phyloP scores from a whole-genome alignment of 2,113 vertebrate species.

The Vicugna pacos region DNA sequence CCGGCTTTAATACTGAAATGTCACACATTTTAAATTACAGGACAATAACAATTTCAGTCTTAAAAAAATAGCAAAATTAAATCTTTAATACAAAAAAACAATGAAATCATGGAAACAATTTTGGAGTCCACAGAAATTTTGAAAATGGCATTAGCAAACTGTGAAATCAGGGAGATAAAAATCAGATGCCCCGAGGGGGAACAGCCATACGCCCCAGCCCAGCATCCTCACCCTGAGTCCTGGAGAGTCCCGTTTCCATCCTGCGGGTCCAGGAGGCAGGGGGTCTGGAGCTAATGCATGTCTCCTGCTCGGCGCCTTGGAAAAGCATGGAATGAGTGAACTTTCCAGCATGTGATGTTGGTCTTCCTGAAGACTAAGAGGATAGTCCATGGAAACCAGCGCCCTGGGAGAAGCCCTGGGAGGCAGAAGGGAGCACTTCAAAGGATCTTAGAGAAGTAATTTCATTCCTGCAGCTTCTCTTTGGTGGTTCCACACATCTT shows the following conservation, averaged over 20 bases:
- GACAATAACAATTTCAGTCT: not conserved
- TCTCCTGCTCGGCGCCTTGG: not conserved
- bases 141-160: slow-evolving; percentile 74
- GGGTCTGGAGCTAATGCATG: not conserved
- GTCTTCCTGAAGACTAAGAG: not conserved
- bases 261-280: not conserved
- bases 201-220: not conserved
- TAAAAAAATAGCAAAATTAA: slow-evolving; percentile 56
- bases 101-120: slow-evolving; percentile 64
- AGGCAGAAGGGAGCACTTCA: not conserved
- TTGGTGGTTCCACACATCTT: not conserved
- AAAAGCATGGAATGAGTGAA: not conserved
- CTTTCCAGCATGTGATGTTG: not conserved
- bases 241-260: not conserved
- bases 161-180: slow-evolving; percentile 74
- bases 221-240: not conserved
- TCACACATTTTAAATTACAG: slow-evolving; percentile 33
- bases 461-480: not conserved
- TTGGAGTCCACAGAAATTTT: slow-evolving; percentile 61
- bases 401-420: not conserved
- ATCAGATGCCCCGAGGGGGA: not conserved
- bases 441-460: not conserved
- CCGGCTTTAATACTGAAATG: not conserved
- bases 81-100: not conserved
- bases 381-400: not conserved